Evolutionary conservation across 1,140 invertebrate genomes (phyloP), one percentile per base, ranked within the genome.

Genomic region (Globodera rostochiensis): DNA sequence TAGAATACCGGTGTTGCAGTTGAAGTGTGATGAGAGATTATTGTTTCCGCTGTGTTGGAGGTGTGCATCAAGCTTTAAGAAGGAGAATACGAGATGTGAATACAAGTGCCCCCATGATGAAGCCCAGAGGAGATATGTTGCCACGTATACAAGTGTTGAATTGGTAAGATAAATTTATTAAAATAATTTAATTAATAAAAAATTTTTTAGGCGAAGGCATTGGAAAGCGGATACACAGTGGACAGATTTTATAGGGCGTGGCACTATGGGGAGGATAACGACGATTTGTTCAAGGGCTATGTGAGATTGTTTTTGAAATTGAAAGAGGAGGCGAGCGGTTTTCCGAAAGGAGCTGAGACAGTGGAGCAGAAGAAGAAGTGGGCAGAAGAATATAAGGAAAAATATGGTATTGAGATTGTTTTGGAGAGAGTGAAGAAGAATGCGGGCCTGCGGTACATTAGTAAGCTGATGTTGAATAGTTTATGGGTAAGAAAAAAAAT

Each of bases 1-100:
- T 25, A 25, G 25, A 25, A 25, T 25, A 69, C 7, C 66, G n/a
- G 66, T 69, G 7, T 3, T 69, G 66, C 66, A n/a, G 15, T 69
- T 69, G 66, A 69, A 69, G 15, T 21, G n/a, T 69, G 66, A 69
- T 69, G 66, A 69, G n/a, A n/a, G 66, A n/a, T 3, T 69, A 69
- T 19, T 69, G 7, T 69, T 69, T 69, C n/a, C 66, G 36, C 66
- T 69, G n/a, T 69, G 66, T 25, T 25, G 25, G 25, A 25, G 25
- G 25, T 25, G 25, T 1, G 25, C 25, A 25, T 25, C 25, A 25
- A 25, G 25, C 25, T 25, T 25, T 25, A 25, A 25, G 25, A 25
- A 25, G 25, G 25, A 25, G 25, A 25, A 25, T 25, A 25, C 25
- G 25, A 25, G 25, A 25, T 25, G 25, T 25, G 25, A 25, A 25